Conservation (phyloP, 2,797 vertebrate genomes). For the Clarias fuscus region DNA sequence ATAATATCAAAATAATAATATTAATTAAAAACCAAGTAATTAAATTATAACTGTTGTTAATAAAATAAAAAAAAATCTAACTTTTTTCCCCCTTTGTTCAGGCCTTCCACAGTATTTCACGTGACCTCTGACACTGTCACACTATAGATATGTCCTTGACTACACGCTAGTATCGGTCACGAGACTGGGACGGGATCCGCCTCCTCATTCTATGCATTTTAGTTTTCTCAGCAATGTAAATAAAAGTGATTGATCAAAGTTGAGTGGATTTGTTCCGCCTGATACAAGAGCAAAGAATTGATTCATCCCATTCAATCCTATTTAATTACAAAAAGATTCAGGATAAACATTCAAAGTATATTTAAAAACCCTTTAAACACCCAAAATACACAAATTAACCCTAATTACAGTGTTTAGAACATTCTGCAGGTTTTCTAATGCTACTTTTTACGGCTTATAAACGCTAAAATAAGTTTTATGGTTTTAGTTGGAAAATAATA, state of each 20-base stretch:
- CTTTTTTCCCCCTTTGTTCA: background rate
- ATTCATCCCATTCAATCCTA: background rate
- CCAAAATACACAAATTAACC: background rate
- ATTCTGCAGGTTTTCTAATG: background rate
- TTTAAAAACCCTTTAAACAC: background rate
- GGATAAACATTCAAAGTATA: background rate
- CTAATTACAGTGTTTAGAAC: background rate
- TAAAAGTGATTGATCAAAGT: background rate
- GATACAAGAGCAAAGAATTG: background rate
- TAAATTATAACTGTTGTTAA: background rate
- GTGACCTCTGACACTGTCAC: background rate
- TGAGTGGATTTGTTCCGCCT: background rate
- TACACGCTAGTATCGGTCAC: background rate
- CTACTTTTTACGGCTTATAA: background rate
- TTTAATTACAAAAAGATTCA: background rate
- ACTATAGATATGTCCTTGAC: conserved; percentile 4
- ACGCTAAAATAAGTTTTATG: background rate
- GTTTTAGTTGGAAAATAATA: background rate
- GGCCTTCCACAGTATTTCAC: background rate
- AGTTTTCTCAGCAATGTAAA: background rate
- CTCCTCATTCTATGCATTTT: background rate
- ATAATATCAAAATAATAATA: background rate
- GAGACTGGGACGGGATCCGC: background rate
- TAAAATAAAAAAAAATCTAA: background rate
- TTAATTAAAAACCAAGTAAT: background rate